phyloP scores from a whole-genome alignment of 1,140 invertebrate species.

The Berghia stephanieae region DNA sequence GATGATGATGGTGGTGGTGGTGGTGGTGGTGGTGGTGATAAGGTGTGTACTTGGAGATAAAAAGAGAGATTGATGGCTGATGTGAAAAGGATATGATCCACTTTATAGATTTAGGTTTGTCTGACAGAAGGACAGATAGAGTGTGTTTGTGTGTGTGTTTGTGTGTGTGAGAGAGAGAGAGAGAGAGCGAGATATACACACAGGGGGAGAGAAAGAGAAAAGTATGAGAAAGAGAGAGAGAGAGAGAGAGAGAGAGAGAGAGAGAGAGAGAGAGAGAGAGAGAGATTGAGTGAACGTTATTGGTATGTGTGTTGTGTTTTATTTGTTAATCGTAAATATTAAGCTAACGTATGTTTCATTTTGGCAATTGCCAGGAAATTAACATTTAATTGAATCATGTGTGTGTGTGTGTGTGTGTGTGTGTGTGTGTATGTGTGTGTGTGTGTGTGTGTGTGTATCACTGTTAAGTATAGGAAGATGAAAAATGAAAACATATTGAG shows the following conservation, averaged over 20 bases:
- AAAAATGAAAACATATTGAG: no score
- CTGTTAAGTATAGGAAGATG: no score
- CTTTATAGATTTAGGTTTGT: neutral
- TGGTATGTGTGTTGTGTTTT: no score
- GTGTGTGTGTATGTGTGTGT: neutral
- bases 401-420: no score
- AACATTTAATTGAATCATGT: no score
- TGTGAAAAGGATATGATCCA: neutral
- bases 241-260: neutral
- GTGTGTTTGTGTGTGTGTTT: neutral
- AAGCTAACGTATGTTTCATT: no score
- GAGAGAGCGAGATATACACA: neutral
- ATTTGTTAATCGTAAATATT: no score
- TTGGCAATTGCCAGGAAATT: no score
- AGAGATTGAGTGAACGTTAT: no score
- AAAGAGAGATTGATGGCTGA: neutral
- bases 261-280: neutral
- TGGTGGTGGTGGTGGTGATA: slow-evolving; percentile 27
- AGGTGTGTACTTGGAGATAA: neutral
- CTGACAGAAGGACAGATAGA: neutral
- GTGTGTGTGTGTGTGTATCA: no score
- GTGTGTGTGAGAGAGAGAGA: neutral
- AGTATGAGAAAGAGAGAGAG: neutral
- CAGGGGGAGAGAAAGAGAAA: no score
- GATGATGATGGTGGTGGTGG: slow-evolving; percentile 23